These are phyloP conservation scores for Pangasius djambal DNA, from an alignment of 2,797 vertebrate genomes.

Conservation along the genomic window DNA sequence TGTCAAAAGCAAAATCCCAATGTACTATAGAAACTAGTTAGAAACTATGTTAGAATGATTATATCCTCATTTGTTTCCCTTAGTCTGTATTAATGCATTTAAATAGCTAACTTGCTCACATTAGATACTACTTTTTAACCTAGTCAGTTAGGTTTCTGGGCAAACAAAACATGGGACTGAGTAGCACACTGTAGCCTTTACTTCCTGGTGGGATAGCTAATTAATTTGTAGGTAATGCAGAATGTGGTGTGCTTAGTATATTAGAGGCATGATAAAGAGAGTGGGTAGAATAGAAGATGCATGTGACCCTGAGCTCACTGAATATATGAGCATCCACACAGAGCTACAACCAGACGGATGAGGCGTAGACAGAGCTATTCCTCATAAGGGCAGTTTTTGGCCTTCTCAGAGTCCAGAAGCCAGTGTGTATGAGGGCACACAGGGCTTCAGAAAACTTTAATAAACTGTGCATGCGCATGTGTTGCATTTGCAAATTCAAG, in stretches of 20 bases:
- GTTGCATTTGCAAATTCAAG: slow-evolving; percentile 7
- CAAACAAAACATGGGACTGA: neutral
- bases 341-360: neutral
- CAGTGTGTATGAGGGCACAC: neutral
- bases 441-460: slow-evolving; percentile 31
- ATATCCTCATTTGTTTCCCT: neutral
- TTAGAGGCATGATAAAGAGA: neutral
- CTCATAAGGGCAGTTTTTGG: slow-evolving; percentile 41
- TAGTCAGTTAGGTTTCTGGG: neutral
- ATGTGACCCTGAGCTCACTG: neutral
- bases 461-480: slow-evolving; percentile 27
- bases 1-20: neutral
- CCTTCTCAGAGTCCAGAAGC: slow-evolving; percentile 10
- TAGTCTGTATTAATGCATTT: neutral
- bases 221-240: neutral
- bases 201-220: neutral
- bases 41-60: neutral
- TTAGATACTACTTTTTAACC: neutral
- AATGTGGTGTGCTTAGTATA: neutral
- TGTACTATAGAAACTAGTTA: neutral
- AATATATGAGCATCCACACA: neutral
- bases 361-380: slow-evolving; percentile 21
- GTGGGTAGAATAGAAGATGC: neutral
- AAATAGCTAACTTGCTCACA: neutral
- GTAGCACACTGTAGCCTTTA: neutral